Conservation (phyloP, 2,113 vertebrate species). For the Syrrhaptes paradoxus region DNA sequence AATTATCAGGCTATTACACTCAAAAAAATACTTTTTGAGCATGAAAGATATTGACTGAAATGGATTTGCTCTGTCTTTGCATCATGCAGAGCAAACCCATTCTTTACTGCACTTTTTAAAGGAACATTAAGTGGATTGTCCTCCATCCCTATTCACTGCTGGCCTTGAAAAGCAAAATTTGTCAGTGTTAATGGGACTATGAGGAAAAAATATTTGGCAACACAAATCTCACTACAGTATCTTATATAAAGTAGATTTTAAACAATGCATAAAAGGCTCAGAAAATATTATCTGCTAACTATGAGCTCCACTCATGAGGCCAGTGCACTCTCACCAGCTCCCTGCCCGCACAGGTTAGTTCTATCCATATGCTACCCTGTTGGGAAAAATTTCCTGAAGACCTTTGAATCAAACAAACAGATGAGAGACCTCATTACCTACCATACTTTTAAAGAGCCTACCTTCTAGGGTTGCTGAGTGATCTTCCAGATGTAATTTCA, state of each 20-base stretch:
- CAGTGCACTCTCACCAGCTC: not conserved
- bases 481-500: constrained; percentile 1
- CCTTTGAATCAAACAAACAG: not conserved
- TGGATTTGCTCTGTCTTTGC: not conserved
- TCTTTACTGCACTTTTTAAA: not conserved
- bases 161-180: not conserved
- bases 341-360: not conserved
- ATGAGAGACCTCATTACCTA: not conserved
- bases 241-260: not conserved
- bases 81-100: not conserved
- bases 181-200: not conserved
- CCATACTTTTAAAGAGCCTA: not conserved
- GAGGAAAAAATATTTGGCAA: not conserved
- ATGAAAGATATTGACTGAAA: not conserved
- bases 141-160: not conserved
- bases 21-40: not conserved
- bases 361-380: not conserved
- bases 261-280: not conserved
- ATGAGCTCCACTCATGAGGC: not conserved
- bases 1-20: not conserved
- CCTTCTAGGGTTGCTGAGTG: not conserved
- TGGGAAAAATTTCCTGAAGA: not conserved
- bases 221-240: not conserved
- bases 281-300: not conserved
- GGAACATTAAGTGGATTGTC: not conserved